phyloP scores from a whole-genome alignment of 2,113 vertebrate species.

The Piaya cayana region DNA sequence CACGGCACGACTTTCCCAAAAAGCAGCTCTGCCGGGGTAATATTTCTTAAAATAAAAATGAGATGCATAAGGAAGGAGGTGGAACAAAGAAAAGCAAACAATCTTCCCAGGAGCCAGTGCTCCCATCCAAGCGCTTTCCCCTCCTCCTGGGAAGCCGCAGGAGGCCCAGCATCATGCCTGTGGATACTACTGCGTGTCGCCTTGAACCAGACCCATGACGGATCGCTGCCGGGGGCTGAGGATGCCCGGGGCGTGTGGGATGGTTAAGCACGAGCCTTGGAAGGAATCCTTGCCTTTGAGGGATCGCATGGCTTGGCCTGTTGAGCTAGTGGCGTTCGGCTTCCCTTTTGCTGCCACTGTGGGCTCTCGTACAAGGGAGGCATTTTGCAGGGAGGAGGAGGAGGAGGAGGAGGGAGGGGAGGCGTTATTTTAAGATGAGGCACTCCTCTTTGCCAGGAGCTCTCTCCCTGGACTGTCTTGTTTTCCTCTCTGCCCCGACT shows the following conservation, averaged over 20 bases:
- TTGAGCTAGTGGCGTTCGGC: background rate
- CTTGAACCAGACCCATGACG: background rate
- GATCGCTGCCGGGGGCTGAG: background rate
- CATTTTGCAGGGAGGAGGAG: slow-evolving; percentile 2
- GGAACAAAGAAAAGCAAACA: slow-evolving; percentile 52
- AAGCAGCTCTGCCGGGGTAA: background rate
- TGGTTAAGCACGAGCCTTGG: slow-evolving; percentile 42
- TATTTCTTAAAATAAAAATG: slow-evolving; percentile 67
- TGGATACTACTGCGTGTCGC: background rate
- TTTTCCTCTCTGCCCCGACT: background rate
- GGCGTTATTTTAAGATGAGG: slow-evolving; percentile 21
- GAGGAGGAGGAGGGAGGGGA: background rate
- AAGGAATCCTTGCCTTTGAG: slow-evolving; percentile 26
- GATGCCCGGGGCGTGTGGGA: background rate
- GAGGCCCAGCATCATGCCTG: slow-evolving; percentile 30
- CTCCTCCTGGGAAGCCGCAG: background rate
- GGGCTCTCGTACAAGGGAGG: slow-evolving; percentile 10
- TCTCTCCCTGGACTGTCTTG: background rate
- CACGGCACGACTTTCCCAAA: background rate
- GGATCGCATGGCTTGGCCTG: background rate
- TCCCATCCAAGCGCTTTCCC: slow-evolving; percentile 16
- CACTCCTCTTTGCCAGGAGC: slow-evolving; percentile 2
- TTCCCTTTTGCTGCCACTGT: background rate
- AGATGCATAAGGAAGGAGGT: slow-evolving; percentile 44
- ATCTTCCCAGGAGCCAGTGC: slow-evolving; percentile 20